phyloP scores from a whole-genome alignment of 2,797 vertebrate species.

The Myotis findleyi region DNA sequence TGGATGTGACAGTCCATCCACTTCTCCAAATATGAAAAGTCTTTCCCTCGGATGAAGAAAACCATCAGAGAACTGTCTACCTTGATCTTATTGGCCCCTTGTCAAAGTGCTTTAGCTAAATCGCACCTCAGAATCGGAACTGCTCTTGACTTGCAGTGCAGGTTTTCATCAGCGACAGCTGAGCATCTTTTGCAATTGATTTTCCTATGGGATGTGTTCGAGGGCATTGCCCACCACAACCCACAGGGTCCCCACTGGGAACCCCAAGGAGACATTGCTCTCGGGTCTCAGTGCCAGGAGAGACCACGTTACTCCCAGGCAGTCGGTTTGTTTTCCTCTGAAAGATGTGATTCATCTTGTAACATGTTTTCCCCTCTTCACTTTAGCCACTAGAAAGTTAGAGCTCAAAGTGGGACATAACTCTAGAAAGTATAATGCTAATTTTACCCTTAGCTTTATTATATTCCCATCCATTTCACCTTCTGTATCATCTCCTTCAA shows the following conservation, averaged over 20 bases:
- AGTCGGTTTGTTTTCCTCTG: neutral
- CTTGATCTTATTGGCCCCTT: neutral
- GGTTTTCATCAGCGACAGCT: neutral
- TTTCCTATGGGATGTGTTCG: neutral
- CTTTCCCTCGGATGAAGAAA: neutral
- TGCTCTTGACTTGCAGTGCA: neutral
- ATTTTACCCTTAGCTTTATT: conserved; percentile 49
- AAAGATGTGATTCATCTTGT: neutral
- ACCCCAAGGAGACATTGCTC: neutral
- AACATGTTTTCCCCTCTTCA: neutral
- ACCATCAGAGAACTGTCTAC: neutral
- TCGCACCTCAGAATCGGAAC: neutral
- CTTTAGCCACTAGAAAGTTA: neutral
- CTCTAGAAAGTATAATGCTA: neutral
- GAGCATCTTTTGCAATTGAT: neutral
- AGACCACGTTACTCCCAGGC: neutral
- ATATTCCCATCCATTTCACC: neutral
- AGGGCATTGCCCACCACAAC: neutral
- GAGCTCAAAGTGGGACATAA: neutral
- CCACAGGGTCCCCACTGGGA: neutral
- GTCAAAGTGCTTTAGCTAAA: neutral
- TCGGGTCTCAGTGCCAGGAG: neutral
- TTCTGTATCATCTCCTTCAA: neutral
- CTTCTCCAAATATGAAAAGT: neutral
- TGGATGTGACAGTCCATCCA: neutral